Evolutionary conservation across 1,140 invertebrate genomes (phyloP), one percentile per base, ranked within the genome.

Genomic region (Plutomurus gul): DNA sequence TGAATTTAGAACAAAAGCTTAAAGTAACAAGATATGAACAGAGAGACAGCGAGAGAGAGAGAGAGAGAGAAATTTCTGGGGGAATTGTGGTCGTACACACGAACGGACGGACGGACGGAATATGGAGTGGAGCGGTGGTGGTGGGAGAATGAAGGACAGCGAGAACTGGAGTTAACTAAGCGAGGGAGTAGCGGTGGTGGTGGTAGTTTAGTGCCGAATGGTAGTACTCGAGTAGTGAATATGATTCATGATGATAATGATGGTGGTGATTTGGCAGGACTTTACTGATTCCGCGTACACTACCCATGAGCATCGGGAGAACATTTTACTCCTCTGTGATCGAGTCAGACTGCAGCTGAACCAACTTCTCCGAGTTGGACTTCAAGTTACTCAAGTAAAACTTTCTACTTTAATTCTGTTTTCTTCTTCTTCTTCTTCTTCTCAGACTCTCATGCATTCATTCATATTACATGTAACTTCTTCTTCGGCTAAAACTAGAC

Each of bases 201-300:
- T 25, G 5, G 16, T 43, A 46, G 20, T 8, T 30, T 13, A 22
- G 43, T 20, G 25, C 3, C 13, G 43, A 75, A 75, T 22, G 73
- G 11, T 40, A 22, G 16, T 75, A 20, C 43, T 27, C n/a, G n/a
- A n/a, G n/a, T n/a, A n/a, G n/a, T n/a, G 46, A 36, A 47, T 49
- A 36, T 75, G 46, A 75, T 75, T 75, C 73, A 46, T 36, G 43
- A 46, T 49, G 56, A 30, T 65, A 65, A 65, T 65, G 56, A 65
- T 65, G 56, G 36, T 65, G 56, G 56, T 39, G 30, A 18, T 37
- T 47, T 47, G 51, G 40, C 83, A 86, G 88, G 98, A 99, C 87
- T 99, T 99, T 88, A 99, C 98, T 11, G 97, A 99, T 87, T 99
- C 97, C 76, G 96, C 97, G 74, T 99, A 99, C 87, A 99, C 97